A percentile compares a stretch with the other conserved stretches of the same genome.
These are phyloP conservation scores for Phrynocephalus forsythii DNA, from an alignment of 2,797 vertebrate genomes.

Conservation along the genomic window DNA sequence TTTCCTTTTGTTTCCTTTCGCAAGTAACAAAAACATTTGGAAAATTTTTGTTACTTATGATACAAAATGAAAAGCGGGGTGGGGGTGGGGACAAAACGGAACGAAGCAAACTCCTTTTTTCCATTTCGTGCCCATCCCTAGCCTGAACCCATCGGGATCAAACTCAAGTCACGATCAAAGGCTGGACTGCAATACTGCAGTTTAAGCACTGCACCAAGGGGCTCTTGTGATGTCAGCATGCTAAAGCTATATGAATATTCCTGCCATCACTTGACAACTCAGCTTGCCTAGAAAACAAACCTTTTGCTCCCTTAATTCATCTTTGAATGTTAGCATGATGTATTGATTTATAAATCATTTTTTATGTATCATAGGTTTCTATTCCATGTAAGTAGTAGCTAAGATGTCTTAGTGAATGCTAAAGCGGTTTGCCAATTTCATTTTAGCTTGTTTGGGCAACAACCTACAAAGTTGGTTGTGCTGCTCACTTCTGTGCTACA, in stretches of 20 bases:
- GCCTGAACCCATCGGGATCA: too few species aligned
- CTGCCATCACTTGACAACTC: background rate
- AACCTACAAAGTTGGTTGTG: constrained; percentile 88
- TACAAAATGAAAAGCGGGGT: too few species aligned
- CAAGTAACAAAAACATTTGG: too few species aligned
- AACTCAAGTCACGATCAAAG: background rate
- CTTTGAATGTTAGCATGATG: background rate
- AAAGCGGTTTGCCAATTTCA: constrained; percentile 38
- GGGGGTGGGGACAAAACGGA: too few species aligned
- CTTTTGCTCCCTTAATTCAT: background rate
- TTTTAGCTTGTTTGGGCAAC: constrained; percentile 86
- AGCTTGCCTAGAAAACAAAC: background rate
- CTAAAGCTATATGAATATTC: background rate
- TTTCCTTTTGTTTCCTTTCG: too few species aligned
- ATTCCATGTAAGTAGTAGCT: background rate
- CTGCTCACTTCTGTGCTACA: constrained; percentile 77
- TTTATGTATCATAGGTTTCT: background rate
- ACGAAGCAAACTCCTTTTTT: too few species aligned
- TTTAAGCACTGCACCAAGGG: too few species aligned
- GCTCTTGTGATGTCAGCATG: background rate
- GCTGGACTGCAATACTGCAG: too few species aligned
- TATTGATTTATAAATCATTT: background rate
- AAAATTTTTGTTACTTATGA: too few species aligned
- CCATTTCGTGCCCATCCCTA: too few species aligned
- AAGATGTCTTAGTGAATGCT: background rate